These are phyloP conservation scores for Sycophaga agraensis DNA, from an alignment of 1,140 invertebrate genomes.

Conservation along the genomic window DNA sequence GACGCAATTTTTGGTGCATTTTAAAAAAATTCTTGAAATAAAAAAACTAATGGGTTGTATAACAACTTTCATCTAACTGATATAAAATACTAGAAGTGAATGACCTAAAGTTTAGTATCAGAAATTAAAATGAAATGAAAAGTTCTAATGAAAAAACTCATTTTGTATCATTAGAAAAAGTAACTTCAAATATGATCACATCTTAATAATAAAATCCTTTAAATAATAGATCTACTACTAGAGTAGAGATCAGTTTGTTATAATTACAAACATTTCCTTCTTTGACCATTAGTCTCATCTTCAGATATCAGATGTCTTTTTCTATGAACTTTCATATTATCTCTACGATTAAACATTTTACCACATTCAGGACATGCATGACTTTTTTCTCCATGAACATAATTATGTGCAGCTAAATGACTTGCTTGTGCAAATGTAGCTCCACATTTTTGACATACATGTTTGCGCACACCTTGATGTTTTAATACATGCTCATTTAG, in stretches of 20 bases:
- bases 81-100: conserved; percentile 3
- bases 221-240: conserved; percentile 3
- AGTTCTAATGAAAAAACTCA: conserved; percentile 1
- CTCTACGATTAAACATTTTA: conserved; percentile 53
- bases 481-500: conserved; percentile 54
- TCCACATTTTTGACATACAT: conserved; percentile 52
- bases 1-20: background rate
- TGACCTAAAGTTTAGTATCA: background rate
- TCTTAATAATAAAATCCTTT: background rate
- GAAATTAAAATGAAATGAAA: conserved; percentile 16
- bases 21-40: background rate
- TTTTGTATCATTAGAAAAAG: conserved; percentile 1
- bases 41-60: background rate
- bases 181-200: conserved; percentile 1
- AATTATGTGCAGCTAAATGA: conserved; percentile 53
- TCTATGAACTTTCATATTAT: conserved; percentile 57
- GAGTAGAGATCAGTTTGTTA: conserved; percentile 28
- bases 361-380: conserved; percentile 55
- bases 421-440: conserved; percentile 55
- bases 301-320: conserved; percentile 46
- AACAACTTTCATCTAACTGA: background rate
- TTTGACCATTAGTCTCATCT: conserved; percentile 36
- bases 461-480: conserved; percentile 54
- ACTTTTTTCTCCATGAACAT: conserved; percentile 55
- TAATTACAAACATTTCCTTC: conserved; percentile 36